Conservation (phyloP, 2,797 vertebrate genomes). For the Momotus momota region DNA sequence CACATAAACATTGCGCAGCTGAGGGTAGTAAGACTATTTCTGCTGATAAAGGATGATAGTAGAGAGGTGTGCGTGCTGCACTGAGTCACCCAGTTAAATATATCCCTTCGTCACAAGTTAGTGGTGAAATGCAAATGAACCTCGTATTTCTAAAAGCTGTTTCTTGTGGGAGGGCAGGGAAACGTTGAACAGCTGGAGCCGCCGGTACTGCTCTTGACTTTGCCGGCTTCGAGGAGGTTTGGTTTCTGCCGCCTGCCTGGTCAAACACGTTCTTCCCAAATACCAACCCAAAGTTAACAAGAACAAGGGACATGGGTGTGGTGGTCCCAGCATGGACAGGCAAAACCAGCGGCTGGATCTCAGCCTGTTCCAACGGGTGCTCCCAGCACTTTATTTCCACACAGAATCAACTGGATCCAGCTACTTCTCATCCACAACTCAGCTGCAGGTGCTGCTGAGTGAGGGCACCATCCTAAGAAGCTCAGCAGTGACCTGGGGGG, state of each 20-base stretch:
- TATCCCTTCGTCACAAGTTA: not conserved
- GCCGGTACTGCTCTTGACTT: not conserved
- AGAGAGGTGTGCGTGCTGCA: not conserved
- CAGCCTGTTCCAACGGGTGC: fast-evolving
- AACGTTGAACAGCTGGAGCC: not conserved
- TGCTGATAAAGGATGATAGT: slow-evolving; percentile 9
- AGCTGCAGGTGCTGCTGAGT: not conserved
- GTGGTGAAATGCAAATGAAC: not conserved
- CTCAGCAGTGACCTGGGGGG: not conserved
- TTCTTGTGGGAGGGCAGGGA: not conserved
- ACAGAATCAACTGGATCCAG: too few species aligned
- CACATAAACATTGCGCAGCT: not conserved
- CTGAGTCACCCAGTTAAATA: slow-evolving; percentile 33
- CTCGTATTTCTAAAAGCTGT: not conserved
- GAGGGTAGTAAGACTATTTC: slow-evolving; percentile 1
- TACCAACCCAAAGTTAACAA: too few species aligned
- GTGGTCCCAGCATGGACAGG: not conserved
- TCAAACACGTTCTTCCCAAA: fast-evolving
- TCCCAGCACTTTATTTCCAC: not conserved
- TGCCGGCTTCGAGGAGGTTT: not conserved
- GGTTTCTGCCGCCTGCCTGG: not conserved
- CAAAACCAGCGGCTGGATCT: not conserved
- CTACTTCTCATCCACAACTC: not conserved
- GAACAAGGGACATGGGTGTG: fast-evolving
- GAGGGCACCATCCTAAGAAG: not conserved